Evolutionary conservation across 2,888 invertebrate genomes (phyloP).

Genomic region (Aporophyla lueneburgensis): DNA sequence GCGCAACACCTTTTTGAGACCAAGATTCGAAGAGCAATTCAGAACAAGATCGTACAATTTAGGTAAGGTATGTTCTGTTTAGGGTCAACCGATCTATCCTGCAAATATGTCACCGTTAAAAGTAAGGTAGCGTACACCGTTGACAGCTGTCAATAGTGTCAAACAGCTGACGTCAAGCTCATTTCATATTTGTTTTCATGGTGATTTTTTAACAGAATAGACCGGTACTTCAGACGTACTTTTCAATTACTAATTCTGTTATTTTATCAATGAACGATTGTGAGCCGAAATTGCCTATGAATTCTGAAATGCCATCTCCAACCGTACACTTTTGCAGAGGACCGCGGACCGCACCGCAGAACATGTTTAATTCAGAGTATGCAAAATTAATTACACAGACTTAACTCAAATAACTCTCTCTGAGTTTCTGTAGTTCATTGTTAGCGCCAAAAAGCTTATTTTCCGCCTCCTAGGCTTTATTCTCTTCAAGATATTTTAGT

Average conservation of each 20-base stretch:
- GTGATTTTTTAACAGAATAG: neutral
- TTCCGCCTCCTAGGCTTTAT: conserved; percentile 68
- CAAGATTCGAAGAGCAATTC: neutral
- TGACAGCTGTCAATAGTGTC: neutral
- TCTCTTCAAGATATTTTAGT: conserved; percentile 66
- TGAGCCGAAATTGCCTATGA: conserved; percentile 19
- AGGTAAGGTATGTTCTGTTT: neutral
- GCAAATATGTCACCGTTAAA: neutral
- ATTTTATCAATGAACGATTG: conserved; percentile 23
- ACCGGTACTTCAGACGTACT: neutral
- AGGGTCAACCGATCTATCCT: neutral
- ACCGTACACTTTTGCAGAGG: conserved; percentile 7
- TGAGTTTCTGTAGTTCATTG: conserved; percentile 58
- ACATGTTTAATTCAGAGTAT: conserved; percentile 56
- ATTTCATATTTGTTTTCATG: neutral
- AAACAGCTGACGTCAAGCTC: neutral
- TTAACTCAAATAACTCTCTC: conserved; percentile 58
- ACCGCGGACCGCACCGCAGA: conserved; percentile 18
- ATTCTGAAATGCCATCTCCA: conserved; percentile 39
- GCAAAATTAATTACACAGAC: conserved; percentile 64
- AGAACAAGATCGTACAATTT: neutral
- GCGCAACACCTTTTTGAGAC: too few species aligned
- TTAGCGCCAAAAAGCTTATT: conserved; percentile 68
- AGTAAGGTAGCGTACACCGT: neutral
- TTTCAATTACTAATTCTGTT: conserved; percentile 28